phyloP scores from a whole-genome alignment of 2,888 invertebrate genomes.

The Yponomeuta cagnagella region DNA sequence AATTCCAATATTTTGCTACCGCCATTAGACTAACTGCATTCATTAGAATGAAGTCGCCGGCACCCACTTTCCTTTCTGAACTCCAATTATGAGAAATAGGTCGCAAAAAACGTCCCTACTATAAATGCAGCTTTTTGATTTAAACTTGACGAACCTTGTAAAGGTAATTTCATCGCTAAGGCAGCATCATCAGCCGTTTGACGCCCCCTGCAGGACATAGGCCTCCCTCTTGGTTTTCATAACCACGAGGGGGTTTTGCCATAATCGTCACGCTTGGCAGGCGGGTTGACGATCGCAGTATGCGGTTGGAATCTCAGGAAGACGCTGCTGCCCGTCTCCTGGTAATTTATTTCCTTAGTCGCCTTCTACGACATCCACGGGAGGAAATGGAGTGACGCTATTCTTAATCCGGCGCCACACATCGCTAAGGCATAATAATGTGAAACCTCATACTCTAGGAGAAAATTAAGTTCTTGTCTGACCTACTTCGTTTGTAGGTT shows the following conservation, averaged over 20 bases:
- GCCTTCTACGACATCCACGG: too few relatives aligned
- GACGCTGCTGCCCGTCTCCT: too few relatives aligned
- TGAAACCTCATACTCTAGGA: background rate
- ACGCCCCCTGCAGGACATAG: too few relatives aligned
- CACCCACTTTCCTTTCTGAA: background rate
- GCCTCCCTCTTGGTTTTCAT: too few relatives aligned
- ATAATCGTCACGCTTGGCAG: too few relatives aligned
- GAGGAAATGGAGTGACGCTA: too few relatives aligned
- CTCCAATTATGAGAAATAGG: background rate
- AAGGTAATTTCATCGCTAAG: background rate
- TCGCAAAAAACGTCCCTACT: background rate
- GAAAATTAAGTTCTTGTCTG: background rate
- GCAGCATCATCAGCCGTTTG: background rate
- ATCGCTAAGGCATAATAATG: background rate
- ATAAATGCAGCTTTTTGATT: background rate
- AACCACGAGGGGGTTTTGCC: too few relatives aligned
- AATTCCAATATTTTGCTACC: background rate
- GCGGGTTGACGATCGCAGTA: too few relatives aligned
- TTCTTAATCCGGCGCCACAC: too few relatives aligned
- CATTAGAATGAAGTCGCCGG: too few relatives aligned
- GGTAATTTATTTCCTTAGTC: too few relatives aligned
- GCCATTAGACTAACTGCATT: background rate
- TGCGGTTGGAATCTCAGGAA: too few relatives aligned
- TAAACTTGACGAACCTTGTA: background rate
- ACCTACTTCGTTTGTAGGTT: background rate